Evolutionary conservation across 2,113 vertebrate genomes (phyloP), one percentile per base, ranked within the genome.

Genomic region (Tenrec ecaudatus): DNA sequence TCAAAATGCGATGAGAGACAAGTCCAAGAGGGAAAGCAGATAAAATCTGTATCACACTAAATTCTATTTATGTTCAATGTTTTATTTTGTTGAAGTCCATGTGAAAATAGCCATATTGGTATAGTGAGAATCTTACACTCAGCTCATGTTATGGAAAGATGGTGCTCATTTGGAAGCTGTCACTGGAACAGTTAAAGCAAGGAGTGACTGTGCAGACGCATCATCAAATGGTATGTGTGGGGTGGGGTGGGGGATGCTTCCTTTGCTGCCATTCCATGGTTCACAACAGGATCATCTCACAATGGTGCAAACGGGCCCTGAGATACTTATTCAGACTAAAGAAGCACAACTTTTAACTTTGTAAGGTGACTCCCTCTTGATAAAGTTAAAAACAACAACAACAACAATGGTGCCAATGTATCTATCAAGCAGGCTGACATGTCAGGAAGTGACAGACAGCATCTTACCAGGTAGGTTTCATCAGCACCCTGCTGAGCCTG

Each of bases 21-120:
- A 91, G 78, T 82, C 88, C 22, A 75, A n/a, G 64, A 53, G 80
- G 78, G 69, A 97, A 97, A 95, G 95, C 97, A 92, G 75, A 97
- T 96, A 95, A 88, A 93, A 91, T 95, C 96, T 97, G 95, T 94
- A 97, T 98, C 95, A 96, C 86, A 88, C 90, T 81, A 96, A 97
- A 96, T 97, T 98, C 96, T 95, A 93, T 97, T 97, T 98, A 97
- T 97, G 97, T 93, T 89, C 73, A 97, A 96, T 95, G 93, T 97
- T 98, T 97, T 97, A 96, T 97, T 97, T 98, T 97, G 83, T 96
- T 96, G 94, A 93, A 97, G 91, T 97, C 96, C 86, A 97, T 96
- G 27, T 94, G 86, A 95, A 97, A 98, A 97, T 96, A 97, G 96
- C 96, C 93, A 77, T 96, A 96, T 96, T 97, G 97, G 97, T 96